Conservation (phyloP, 2,797 vertebrate genomes). For the Naso thynnoides region DNA sequence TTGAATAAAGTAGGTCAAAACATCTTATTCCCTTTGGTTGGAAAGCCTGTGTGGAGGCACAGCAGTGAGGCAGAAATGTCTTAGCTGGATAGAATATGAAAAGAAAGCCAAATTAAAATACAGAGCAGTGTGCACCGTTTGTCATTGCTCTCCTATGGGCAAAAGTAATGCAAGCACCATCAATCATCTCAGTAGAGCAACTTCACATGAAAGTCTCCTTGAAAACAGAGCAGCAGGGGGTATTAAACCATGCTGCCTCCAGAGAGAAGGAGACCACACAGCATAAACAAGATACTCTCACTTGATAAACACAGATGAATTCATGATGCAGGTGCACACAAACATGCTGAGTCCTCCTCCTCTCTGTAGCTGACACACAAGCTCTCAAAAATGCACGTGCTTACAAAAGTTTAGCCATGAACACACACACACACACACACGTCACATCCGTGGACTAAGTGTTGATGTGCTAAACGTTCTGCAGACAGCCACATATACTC, state of each 20-base stretch:
- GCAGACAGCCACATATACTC: constrained; percentile 47
- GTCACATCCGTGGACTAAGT: constrained; percentile 28
- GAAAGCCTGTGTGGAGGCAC: background rate
- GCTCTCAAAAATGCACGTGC: constrained; percentile 3
- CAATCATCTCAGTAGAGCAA: constrained; percentile 54
- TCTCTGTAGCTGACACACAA: background rate
- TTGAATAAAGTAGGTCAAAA: constrained; percentile 24
- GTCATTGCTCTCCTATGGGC: constrained; percentile 43
- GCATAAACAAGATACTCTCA: constrained; percentile 30
- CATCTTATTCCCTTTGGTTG: background rate
- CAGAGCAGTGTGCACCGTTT: constrained; percentile 32
- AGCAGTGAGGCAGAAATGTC: constrained; percentile 10
- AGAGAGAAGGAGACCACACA: constrained; percentile 23
- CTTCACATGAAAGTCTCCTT: constrained; percentile 59
- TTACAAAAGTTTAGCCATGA: background rate
- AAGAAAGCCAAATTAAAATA: constrained; percentile 51
- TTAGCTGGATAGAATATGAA: constrained; percentile 7
- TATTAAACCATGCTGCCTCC: constrained; percentile 17
- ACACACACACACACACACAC: background rate
- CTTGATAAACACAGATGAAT: constrained; percentile 47
- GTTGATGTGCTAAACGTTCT: constrained; percentile 54
- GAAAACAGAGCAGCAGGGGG: constrained; percentile 49
- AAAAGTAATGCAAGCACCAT: constrained; percentile 39
- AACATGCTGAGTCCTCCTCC: background rate
- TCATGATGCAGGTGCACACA: constrained; percentile 25